These are phyloP conservation scores for Cryptus viduatorius DNA, from an alignment of 2,888 invertebrate species.

Conservation along the genomic window DNA sequence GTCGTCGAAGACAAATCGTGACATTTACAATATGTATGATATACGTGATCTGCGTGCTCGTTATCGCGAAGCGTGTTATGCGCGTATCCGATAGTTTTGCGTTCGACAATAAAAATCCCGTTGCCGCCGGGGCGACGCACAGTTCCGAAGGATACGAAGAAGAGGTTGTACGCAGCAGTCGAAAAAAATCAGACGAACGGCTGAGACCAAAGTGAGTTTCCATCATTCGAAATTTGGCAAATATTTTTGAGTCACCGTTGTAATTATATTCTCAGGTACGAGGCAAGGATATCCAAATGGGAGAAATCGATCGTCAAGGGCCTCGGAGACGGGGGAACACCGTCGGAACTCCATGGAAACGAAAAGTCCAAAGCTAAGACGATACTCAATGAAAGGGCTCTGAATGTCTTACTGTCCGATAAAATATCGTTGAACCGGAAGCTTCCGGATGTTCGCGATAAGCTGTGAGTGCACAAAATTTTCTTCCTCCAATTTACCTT, in stretches of 20 bases:
- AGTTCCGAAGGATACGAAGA: background rate
- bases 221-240: background rate
- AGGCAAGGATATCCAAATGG: conserved; percentile 87
- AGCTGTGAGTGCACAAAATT: conserved; percentile 82
- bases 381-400: conserved; percentile 92
- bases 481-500: conserved; percentile 76
- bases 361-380: conserved; percentile 90
- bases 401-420: conserved; percentile 95
- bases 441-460: conserved; percentile 88
- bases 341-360: conserved; percentile 88
- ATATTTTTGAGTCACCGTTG: background rate
- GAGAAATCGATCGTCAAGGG: conserved; percentile 89
- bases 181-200: background rate
- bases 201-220: conserved; percentile 30
- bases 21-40: conserved; percentile 71
- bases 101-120: conserved; percentile 37
- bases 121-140: background rate
- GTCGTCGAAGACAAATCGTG: conserved; percentile 69
- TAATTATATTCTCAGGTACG: conserved; percentile 77
- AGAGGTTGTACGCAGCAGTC: background rate
- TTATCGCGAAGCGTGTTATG: conserved; percentile 73
- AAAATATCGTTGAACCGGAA: conserved; percentile 94
- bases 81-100: conserved; percentile 61
- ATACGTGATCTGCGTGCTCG: conserved; percentile 70
- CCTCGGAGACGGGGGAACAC: conserved; percentile 90